Evolutionary conservation across 64 coral and sea anemone species (phyloP), one percentile per base, ranked within the genome.

Genomic region (Acropora tenuis): DNA sequence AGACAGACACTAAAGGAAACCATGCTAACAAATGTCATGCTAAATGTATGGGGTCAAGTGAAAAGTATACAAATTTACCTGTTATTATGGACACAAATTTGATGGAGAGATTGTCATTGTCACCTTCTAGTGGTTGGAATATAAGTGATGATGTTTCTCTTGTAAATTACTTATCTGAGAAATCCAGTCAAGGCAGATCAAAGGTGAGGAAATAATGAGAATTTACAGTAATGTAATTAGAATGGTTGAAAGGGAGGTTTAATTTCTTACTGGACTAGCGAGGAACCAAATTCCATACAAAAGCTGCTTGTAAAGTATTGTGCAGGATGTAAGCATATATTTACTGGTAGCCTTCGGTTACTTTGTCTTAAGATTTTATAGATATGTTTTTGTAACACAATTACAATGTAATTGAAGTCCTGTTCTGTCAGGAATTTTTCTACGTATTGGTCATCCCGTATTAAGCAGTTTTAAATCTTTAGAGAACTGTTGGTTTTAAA

Each of bases 161-260:
- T 55, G 92, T 94, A 3, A 68, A 78, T 3, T 94, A 94, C 46
- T 84, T 97, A 79, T 94, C 88, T 43, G 88, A 97, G 48, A 93
- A 88, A 40, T 91, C 89, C 6, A 94, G 86, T 81, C 93, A 90
- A 59, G 95, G 95, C 16, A 79, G 89, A 77, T 94, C 88, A 48
- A 97, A 91, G 78, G 95, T 97, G 57, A 72, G 82, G 1, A 63
- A 10, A 63, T 13, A 13, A 78, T 30, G 30, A 30, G 0, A 30
- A 30, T 30, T 30, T 30, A 30, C 30, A 30, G 30, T 30, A 30
- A 30, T 30, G 30, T 30, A 30, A 30, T 30, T 30, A 30, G 30
- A 30, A 30, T 30, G 30, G 30, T 30, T 30, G 30, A 30, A 30
- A 30, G 30, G 30, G 30, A 30, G 30, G 30, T 30, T 30, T 30